Evolutionary conservation across 2,797 vertebrate genomes (phyloP).

Genomic region (Gobio occitaniae): DNA sequence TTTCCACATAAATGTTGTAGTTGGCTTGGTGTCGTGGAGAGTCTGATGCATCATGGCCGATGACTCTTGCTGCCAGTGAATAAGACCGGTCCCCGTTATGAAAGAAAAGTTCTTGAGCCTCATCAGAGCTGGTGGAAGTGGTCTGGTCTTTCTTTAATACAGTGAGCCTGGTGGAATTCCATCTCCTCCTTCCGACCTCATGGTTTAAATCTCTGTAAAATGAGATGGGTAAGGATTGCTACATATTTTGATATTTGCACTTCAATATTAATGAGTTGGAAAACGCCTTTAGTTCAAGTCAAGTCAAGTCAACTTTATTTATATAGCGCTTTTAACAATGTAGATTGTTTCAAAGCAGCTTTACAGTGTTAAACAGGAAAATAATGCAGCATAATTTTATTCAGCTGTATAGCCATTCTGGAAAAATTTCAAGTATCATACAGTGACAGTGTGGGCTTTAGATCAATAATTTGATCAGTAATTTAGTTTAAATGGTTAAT

Average conservation of each 20-base stretch:
- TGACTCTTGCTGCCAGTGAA: conserved; percentile 71
- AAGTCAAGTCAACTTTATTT: no score
- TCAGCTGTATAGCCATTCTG: no score
- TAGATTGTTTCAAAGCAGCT: no score
- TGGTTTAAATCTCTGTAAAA: conserved; percentile 77
- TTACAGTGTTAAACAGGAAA: no score
- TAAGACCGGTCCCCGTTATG: conserved; percentile 81
- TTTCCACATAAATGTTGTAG: conserved; percentile 93
- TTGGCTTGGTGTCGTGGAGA: conserved; percentile 84
- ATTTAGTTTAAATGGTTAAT: no score
- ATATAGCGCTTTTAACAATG: no score
- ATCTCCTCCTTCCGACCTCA: conserved; percentile 74
- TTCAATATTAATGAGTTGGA: neutral
- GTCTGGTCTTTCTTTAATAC: conserved; percentile 93
- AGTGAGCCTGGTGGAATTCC: conserved; percentile 84
- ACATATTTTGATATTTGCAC: neutral
- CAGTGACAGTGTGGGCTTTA: no score
- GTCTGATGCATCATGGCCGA: conserved; percentile 76
- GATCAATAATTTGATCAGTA: no score
- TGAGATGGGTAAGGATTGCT: conserved; percentile 30
- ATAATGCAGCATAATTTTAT: no score
- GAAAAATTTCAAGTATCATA: no score
- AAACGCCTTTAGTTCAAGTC: neutral
- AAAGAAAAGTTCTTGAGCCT: conserved; percentile 78
- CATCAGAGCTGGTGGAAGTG: conserved; percentile 91